These are phyloP conservation scores for Hypsibius dujardini DNA, from an alignment of 1,140 invertebrate species.

Conservation along the genomic window DNA sequence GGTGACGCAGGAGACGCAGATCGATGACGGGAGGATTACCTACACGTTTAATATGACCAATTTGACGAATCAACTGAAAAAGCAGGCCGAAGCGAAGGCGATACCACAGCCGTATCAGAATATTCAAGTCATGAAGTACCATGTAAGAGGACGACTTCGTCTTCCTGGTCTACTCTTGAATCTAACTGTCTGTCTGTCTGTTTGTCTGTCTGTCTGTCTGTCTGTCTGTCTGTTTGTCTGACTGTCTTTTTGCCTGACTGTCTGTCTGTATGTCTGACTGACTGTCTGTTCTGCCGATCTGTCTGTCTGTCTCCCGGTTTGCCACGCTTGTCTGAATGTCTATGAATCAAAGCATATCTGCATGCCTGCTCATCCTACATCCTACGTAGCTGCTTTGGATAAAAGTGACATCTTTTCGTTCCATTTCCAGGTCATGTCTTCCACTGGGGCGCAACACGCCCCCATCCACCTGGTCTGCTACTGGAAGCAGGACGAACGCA, in stretches of 20 bases:
- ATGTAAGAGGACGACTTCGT: constrained; percentile 5
- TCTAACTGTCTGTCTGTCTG: too few relatives aligned
- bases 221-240: too few relatives aligned
- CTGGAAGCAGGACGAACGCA: neutral
- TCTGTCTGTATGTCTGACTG: too few relatives aligned
- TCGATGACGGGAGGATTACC: constrained; percentile 46
- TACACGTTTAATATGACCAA: constrained; percentile 85
- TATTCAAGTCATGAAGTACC: constrained; percentile 16
- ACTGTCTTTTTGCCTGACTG: too few relatives aligned
- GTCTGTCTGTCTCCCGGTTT: too few relatives aligned
- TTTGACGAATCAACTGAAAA: constrained; percentile 61
- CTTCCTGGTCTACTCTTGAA: neutral
- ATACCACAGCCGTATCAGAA: constrained; percentile 12
- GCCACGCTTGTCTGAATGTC: too few relatives aligned
- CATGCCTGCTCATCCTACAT: neutral
- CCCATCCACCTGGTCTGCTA: constrained; percentile 9
- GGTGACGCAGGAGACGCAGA: constrained; percentile 61
- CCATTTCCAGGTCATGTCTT: neutral
- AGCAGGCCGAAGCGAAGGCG: constrained; percentile 51
- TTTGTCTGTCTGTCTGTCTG: too few relatives aligned
- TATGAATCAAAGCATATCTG: neutral
- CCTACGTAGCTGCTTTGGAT: neutral
- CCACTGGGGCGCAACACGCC: neutral
- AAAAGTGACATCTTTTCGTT: constrained; percentile 2
- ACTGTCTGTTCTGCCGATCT: too few relatives aligned